Evolutionary conservation across 2,797 vertebrate genomes (phyloP).

Genomic region (Picus viridis): DNA sequence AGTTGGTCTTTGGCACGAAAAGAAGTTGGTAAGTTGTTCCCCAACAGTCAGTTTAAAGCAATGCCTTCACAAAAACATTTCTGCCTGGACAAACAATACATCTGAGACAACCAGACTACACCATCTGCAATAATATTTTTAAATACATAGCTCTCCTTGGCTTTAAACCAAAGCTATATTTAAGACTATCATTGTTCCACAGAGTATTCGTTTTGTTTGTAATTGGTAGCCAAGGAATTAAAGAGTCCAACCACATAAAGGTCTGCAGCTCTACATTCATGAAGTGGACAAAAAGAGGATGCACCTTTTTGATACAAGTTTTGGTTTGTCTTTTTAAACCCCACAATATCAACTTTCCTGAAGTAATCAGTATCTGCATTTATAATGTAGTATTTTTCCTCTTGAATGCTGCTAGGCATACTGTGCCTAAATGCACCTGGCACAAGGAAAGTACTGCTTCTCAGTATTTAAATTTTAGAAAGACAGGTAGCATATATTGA

Average conservation of each 20-base stretch:
- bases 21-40: slow-evolving; percentile 46
- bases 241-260: slow-evolving; percentile 14
- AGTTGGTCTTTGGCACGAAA: slow-evolving; percentile 54
- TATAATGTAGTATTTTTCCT: background rate
- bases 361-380: background rate
- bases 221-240: slow-evolving; percentile 63
- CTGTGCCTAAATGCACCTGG: background rate
- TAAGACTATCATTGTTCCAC: slow-evolving; percentile 74
- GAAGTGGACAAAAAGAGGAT: background rate
- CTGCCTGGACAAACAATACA: slow-evolving; percentile 78
- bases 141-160: slow-evolving; percentile 75
- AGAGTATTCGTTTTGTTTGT: slow-evolving; percentile 70
- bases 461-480: background rate
- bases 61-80: slow-evolving; percentile 70
- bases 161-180: slow-evolving; percentile 80
- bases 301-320: background rate
- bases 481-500: background rate
- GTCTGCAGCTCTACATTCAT: background rate
- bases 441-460: background rate
- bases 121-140: slow-evolving; percentile 80
- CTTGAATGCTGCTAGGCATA: background rate
- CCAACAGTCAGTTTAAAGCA: slow-evolving; percentile 61
- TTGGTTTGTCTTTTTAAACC: background rate
- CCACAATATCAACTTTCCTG: background rate
- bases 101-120: slow-evolving; percentile 74